Evolutionary conservation across 2,888 invertebrate genomes (phyloP).

Genomic region (Rutpela maculata): DNA sequence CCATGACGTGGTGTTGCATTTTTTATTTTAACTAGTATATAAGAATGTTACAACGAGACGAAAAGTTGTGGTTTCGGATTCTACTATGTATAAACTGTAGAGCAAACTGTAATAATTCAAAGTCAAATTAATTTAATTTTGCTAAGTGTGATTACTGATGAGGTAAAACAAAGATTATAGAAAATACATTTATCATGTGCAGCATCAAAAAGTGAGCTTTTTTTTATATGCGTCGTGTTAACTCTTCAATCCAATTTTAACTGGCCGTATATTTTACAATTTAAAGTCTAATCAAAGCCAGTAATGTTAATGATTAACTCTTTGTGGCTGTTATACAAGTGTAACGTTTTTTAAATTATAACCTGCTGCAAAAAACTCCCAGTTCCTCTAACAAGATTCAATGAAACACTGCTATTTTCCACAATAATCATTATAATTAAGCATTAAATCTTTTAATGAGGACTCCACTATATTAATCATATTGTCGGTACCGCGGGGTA

Average conservation of each 20-base stretch:
- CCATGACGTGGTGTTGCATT: no score
- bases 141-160: no score
- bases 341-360: not conserved
- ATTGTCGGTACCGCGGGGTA: slow-evolving; percentile 60
- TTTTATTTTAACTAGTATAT: no score
- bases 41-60: no score
- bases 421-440: slow-evolving; percentile 58
- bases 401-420: not conserved
- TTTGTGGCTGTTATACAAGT: not conserved
- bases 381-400: not conserved
- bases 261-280: not conserved
- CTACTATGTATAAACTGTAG: no score
- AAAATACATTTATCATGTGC: no score
- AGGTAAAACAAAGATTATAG: no score
- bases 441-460: slow-evolving; percentile 63
- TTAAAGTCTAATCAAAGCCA: not conserved
- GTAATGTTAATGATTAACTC: not conserved
- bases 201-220: no score
- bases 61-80: no score
- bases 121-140: no score
- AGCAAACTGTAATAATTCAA: no score
- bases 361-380: not conserved
- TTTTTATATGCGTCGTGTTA: no score
- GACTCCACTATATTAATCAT: slow-evolving; percentile 62
- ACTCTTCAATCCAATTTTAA: not conserved